phyloP scores from a whole-genome alignment of 1,140 invertebrate species.

The Drosophila bocqueti region DNA sequence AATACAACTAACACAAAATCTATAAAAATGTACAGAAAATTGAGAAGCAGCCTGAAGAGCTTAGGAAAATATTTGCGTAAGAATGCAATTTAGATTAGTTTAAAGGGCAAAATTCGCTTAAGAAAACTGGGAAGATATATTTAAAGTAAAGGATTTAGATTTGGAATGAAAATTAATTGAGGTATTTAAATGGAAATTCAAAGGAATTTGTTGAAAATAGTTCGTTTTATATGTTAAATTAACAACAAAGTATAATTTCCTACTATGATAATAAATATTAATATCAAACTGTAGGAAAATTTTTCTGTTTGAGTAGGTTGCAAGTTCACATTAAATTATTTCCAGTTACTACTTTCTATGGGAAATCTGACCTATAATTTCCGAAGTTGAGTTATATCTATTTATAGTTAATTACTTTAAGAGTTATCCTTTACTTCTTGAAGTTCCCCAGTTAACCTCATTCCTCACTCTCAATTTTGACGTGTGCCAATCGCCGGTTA shows the following conservation, averaged over 20 bases:
- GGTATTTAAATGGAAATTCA: not conserved
- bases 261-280: not conserved
- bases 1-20: conserved; percentile 54
- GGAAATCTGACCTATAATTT: not conserved
- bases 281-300: not conserved
- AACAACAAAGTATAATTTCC: not conserved
- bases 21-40: conserved; percentile 53
- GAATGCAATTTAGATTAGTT: conserved; percentile 52
- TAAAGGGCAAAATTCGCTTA: conserved; percentile 10
- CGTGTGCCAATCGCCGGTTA: conserved; percentile 13
- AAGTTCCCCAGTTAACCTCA: not conserved
- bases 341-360: too few species aligned
- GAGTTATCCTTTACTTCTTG: not conserved
- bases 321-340: not conserved
- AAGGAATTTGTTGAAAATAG: not conserved
- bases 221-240: not conserved
- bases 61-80: conserved; percentile 33
- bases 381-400: fast-evolving
- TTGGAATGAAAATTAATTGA: not conserved
- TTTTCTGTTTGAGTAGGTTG: not conserved
- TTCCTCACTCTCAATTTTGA: not conserved
- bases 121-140: not conserved
- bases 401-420: not conserved
- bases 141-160: not conserved
- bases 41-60: conserved; percentile 34